Percentiles rank a stretch among this genome's conserved stretches.
phyloP scores from a whole-genome alignment of 2,888 invertebrate species.

The Phortica okadai region DNA sequence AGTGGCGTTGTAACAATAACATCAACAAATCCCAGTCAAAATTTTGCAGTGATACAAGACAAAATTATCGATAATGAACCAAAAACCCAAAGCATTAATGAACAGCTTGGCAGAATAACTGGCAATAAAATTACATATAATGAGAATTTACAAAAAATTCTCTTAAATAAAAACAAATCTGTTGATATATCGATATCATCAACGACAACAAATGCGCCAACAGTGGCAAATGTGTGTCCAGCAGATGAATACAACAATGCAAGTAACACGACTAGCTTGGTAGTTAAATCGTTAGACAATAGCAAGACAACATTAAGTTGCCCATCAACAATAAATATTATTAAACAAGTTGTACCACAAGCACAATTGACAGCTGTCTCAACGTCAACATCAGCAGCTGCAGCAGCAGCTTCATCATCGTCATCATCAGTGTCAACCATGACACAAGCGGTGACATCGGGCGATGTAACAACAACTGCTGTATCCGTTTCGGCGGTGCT shows the following conservation, averaged over 20 bases:
- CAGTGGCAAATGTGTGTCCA: not conserved
- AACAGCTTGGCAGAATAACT: constrained; percentile 22
- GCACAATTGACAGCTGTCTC: not conserved
- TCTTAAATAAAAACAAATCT: constrained; percentile 57
- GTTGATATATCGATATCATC: constrained; percentile 42
- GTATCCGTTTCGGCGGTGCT: constrained; percentile 64
- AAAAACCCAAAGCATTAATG: constrained; percentile 34
- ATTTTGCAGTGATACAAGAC: constrained; percentile 56
- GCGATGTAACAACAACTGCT: constrained; percentile 80
- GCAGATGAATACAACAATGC: constrained; percentile 5
- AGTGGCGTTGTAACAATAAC: constrained; percentile 72
- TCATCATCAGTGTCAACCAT: constrained; percentile 4
- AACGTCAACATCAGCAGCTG: not conserved
- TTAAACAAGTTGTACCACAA: constrained; percentile 77
- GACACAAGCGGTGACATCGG: constrained; percentile 7
- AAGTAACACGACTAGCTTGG: constrained; percentile 55
- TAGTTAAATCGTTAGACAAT: constrained; percentile 14
- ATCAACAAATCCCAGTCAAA: constrained; percentile 60
- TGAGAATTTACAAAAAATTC: constrained; percentile 62
- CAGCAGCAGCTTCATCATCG: not conserved
- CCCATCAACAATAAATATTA: constrained; percentile 62
- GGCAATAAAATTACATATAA: constrained; percentile 52
- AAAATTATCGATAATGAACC: constrained; percentile 37
- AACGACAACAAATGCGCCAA: not conserved
- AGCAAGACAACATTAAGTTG: constrained; percentile 36